Conservation (phyloP, 2,797 vertebrate species). For the Leuciscus waleckii region DNA sequence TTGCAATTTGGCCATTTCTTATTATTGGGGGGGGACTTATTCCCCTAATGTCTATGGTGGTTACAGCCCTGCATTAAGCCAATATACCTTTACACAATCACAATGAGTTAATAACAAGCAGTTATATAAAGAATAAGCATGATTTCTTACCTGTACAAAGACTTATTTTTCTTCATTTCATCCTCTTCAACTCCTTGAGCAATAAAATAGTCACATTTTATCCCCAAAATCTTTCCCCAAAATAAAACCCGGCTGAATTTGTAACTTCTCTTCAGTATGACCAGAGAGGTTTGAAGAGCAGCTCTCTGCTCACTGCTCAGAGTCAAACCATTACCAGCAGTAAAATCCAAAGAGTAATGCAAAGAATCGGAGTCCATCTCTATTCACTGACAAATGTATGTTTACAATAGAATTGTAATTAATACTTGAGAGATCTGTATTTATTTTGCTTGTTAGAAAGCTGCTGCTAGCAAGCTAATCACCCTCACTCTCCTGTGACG, state of each 20-base stretch:
- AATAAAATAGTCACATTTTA: constrained; percentile 86
- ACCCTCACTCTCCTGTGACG: neutral
- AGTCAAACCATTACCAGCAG: constrained; percentile 77
- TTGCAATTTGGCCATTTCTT: neutral
- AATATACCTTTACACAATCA: neutral
- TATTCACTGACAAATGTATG: neutral
- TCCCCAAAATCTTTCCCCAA: constrained; percentile 91
- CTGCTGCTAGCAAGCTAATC: constrained; percentile 3
- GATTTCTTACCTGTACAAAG: constrained; percentile 86
- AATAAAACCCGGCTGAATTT: constrained; percentile 85
- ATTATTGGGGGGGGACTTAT: neutral
- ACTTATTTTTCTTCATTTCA: constrained; percentile 80
- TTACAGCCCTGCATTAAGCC: neutral
- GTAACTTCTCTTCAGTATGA: constrained; percentile 84
- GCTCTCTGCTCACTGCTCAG: constrained; percentile 84
- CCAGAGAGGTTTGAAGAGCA: constrained; percentile 82
- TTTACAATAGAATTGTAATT: neutral
- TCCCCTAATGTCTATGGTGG: neutral
- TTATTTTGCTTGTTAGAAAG: constrained; percentile 21
- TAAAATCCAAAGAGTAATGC: constrained; percentile 79
- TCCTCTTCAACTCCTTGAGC: constrained; percentile 86
- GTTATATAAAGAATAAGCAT: neutral
- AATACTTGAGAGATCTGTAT: constrained; percentile 18
- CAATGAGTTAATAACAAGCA: neutral
- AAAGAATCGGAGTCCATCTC: constrained; percentile 83